Base-by-base conservation (phyloP, 2,888 invertebrate genomes). In the Brachynemurus nebulosus region DNA sequence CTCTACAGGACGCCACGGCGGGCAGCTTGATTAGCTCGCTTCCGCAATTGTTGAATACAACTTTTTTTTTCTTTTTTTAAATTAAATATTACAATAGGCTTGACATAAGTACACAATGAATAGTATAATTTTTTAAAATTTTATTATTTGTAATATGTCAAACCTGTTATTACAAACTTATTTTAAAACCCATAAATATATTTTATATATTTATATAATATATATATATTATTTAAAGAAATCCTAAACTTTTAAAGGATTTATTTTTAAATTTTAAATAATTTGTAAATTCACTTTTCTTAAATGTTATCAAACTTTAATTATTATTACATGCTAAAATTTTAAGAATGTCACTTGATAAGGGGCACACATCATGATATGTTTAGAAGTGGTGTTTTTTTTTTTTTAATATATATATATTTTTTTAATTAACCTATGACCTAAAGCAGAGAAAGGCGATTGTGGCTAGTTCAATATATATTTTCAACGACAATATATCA, bases 321-420 rank as follows among this genome's bases (percentile, higher is more conserved):
- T 56, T 51, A n/a, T n/a, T n/a, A 61, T 62, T 61, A 64, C 61
- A 63, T 61, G 58, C 61, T 64, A 65, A 62, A 55, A 63, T 63
- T 68, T 68, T 68, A 68, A 57, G 67, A 66, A 66, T 65, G 66
- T 67, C 67, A 67, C 67, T 68, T 68, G 75, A 74, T 74, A 76
- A 75, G 78, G 78, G 79, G 79, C 78, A 78, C 78, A 77, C 75
- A 74, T 74, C 76, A 69, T 79, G 79, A 79, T 79, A 79, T 79
- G 79, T 79, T 78, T 78, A 75, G 77, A 77, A 73, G 72, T 75
- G 75, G 76, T 70, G 73, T 74, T 76, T 76, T 74, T 72, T 71
- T 70, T 65, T 62, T 69, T 68, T 57, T 66, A n/a, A n/a, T n/a
- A n/a, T n/a, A n/a, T n/a, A n/a, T n/a, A n/a, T 66, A 64, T 66